Conservation (phyloP, 23 tunicate genomes). For the Halocynthia roretzi region DNA sequence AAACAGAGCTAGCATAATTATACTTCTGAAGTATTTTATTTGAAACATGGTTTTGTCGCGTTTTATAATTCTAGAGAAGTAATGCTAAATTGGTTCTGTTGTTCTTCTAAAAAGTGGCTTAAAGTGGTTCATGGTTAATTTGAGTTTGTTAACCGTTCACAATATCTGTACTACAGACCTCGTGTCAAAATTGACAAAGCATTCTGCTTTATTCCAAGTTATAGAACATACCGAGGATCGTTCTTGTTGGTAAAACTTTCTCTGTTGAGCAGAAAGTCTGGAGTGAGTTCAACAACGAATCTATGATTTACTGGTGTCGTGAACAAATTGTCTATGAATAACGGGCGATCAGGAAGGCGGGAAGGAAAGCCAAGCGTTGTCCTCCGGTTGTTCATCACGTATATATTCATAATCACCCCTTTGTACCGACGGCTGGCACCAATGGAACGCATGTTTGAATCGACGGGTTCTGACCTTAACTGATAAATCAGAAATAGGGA, state of each 20-base stretch:
- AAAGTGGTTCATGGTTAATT: slow-evolving; percentile 31
- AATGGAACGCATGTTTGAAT: neutral
- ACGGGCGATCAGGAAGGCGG: slow-evolving; percentile 16
- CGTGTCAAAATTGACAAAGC: no score
- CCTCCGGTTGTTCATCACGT: neutral
- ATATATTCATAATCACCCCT: slow-evolving; percentile 7
- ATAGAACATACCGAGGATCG: neutral
- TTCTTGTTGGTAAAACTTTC: neutral
- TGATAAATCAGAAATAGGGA: neutral
- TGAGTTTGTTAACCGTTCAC: no score
- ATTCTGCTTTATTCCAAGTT: no score
- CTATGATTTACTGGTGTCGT: neutral
- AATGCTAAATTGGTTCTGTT: no score
- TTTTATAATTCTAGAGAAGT: no score
- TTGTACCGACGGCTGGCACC: slow-evolving; percentile 14
- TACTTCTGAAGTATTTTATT: no score
- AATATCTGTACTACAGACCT: no score
- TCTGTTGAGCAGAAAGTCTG: slow-evolving; percentile 8
- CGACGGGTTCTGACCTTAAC: slow-evolving; percentile 20
- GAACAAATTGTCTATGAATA: slow-evolving; percentile 3
- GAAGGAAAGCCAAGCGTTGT: neutral
- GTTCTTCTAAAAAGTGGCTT: no score
- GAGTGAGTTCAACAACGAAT: slow-evolving; percentile 12
- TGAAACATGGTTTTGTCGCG: no score
- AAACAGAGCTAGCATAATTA: no score